Evolutionary conservation across 2,888 invertebrate genomes (phyloP), one percentile per base, ranked within the genome.

Genomic region (Trissoscelio sp.): DNA sequence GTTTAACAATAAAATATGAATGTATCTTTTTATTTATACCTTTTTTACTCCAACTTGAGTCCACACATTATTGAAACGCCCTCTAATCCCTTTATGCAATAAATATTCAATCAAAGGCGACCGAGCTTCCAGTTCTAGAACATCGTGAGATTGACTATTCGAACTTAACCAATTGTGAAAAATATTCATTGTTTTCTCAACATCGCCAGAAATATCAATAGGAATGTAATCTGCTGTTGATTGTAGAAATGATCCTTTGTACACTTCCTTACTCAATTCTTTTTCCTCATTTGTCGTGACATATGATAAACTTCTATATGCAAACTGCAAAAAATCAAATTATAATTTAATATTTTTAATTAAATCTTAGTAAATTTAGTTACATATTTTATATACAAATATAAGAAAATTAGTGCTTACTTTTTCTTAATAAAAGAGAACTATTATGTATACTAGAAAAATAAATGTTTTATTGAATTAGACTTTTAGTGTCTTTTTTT

Each of bases 281-380:
- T 75, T 82, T 87, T 94, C 93, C 85, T 95, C 94, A 2, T 85
- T 86, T 85, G 92, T 92, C 87, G 94, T 95, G 18, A 96, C 88
- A 86, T 93, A 96, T 1, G 95, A 93, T 57, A 96, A 92, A 4
- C 96, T 96, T 83, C 94, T 92, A 88, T 94, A 94, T 14, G 93
- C 92, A 85, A 94, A 94, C 96, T 75, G 31, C 16, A 44, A 12
- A 7, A 96, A 20, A 1, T 24, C 18, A 22, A 42, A 20, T 44
- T 20, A 44, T 20, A 24, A 24, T 24, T 24, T 24, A 24, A 24
- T 24, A n/a, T n/a, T n/a, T n/a, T n/a, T n/a, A n/a, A n/a, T n/a
- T n/a, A n/a, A n/a, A n/a, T n/a, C n/a, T n/a, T n/a, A n/a, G n/a
- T n/a, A n/a, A n/a, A n/a, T n/a, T n/a, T n/a, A n/a, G n/a, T n/a